A percentile compares a stretch with the other conserved stretches of the same genome.
phyloP scores from a whole-genome alignment of 2,797 vertebrate species.

The Anniella stebbinsi region DNA sequence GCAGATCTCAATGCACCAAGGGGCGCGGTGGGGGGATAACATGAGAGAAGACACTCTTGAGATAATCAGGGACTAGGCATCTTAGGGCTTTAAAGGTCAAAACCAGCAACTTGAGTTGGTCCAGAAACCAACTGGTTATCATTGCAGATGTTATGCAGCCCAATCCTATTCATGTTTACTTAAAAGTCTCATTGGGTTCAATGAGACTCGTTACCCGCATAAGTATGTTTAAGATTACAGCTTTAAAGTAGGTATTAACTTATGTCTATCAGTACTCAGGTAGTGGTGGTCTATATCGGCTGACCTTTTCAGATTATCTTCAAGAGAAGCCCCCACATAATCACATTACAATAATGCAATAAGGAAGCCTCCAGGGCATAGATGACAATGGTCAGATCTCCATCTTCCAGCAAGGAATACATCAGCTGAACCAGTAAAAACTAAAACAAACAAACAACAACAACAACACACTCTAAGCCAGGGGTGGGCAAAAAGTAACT shows the following conservation, averaged over 20 bases:
- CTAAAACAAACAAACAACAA: not conserved
- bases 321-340: not conserved
- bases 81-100: slow-evolving; percentile 3
- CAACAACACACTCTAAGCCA: not conserved
- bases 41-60: not conserved
- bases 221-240: not conserved
- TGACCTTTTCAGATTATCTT: not conserved
- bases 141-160: not conserved
- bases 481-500: too few relatives aligned
- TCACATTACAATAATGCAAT: not conserved
- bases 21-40: not conserved
- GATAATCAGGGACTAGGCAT: not conserved
- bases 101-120: not conserved
- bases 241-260: not conserved
- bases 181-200: not conserved
- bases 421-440: not conserved
- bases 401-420: not conserved
- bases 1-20: not conserved
- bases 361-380: not conserved
- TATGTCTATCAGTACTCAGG: not conserved
- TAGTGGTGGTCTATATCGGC: not conserved
- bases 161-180: not conserved
- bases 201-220: not conserved
- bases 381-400: not conserved
- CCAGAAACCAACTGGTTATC: not conserved